A percentile compares a stretch with the other conserved stretches of the same genome.
These are phyloP conservation scores for cattle (Bos taurus) DNA, from an alignment of 2,113 vertebrate species.

Conservation along the genomic window DNA sequence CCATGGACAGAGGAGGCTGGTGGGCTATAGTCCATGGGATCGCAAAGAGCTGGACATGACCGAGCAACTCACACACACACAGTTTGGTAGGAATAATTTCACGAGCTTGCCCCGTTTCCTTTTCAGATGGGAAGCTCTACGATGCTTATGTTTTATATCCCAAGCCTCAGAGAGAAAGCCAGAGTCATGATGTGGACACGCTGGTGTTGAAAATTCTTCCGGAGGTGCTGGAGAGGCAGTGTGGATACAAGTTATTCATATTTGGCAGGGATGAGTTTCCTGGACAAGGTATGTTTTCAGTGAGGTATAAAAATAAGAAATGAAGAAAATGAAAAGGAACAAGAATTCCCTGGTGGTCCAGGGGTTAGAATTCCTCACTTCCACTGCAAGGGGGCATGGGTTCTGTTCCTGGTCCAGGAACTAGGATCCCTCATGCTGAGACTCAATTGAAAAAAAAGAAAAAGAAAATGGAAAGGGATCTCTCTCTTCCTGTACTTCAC, in stretches of 20 bases:
- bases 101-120: neutral
- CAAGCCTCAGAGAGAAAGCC: constrained; percentile 51
- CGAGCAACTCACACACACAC: neutral
- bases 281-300: constrained; percentile 85
- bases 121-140: constrained; percentile 88
- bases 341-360: neutral
- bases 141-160: constrained; percentile 90
- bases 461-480: neutral
- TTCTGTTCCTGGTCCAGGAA: neutral
- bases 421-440: neutral
- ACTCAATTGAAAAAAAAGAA: neutral
- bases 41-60: neutral
- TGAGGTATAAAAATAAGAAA: neutral
- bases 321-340: neutral
- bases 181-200: constrained; percentile 39
- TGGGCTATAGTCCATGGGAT: neutral
- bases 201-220: constrained; percentile 86
- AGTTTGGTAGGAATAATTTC: too few species aligned
- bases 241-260: constrained; percentile 91
- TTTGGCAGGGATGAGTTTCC: constrained; percentile 88
- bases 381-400: neutral
- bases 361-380: neutral
- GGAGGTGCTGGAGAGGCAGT: constrained; percentile 88
- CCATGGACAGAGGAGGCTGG: neutral
- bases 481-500: neutral